Evolutionary conservation across 2,113 vertebrate genomes (phyloP).

Genomic region (Heloderma charlesbogerti): DNA sequence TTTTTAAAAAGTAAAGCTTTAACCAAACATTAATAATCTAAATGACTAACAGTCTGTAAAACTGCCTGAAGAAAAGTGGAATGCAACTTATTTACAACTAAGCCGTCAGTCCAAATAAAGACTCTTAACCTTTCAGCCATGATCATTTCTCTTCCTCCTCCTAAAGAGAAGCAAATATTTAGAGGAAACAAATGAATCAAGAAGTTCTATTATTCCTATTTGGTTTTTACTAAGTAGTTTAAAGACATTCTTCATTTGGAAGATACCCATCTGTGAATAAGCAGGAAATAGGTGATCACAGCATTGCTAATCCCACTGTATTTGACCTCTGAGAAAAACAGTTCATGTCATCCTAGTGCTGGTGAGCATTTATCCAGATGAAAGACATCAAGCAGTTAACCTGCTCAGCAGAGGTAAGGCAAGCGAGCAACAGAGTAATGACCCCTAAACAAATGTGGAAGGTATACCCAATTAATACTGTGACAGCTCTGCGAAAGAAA

Average conservation of each 20-base stretch:
- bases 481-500: slow-evolving; percentile 78
- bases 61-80: not conserved
- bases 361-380: slow-evolving; percentile 80
- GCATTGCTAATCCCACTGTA: not conserved
- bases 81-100: not conserved
- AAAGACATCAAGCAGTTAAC: slow-evolving; percentile 83
- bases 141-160: not conserved
- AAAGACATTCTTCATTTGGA: slow-evolving; percentile 25
- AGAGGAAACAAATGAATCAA: slow-evolving; percentile 22
- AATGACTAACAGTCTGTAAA: not conserved
- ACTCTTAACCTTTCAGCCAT: not conserved
- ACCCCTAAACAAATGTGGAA: slow-evolving; percentile 82
- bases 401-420: slow-evolving; percentile 78
- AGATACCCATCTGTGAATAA: slow-evolving; percentile 38
- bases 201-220: slow-evolving; percentile 34
- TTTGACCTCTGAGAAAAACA: slow-evolving; percentile 71
- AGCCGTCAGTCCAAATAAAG: not conserved
- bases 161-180: slow-evolving; percentile 6
- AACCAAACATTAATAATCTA: not conserved
- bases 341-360: slow-evolving; percentile 66
- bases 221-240: slow-evolving; percentile 51
- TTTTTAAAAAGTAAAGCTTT: not conserved
- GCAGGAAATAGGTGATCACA: slow-evolving; percentile 56
- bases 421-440: slow-evolving; percentile 77
- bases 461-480: slow-evolving; percentile 76